Conservation (phyloP, 2,888 invertebrate genomes). For the Drosophila niveifrons region DNA sequence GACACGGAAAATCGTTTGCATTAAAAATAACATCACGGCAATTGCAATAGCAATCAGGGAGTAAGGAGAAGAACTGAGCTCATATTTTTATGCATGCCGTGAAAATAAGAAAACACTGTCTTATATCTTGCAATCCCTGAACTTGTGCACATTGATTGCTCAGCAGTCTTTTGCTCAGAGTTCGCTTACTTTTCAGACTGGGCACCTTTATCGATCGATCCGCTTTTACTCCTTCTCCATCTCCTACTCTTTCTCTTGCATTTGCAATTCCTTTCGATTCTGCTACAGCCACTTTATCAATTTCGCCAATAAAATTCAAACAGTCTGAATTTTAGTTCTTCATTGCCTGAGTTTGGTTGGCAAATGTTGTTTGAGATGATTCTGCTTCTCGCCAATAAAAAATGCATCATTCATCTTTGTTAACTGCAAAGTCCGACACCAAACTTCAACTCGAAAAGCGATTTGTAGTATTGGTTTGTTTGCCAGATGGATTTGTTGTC, state of each 20-base stretch:
- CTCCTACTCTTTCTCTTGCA: constrained; percentile 47
- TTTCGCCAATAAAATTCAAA: constrained; percentile 77
- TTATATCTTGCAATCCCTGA: constrained; percentile 59
- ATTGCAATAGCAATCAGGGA: not conserved
- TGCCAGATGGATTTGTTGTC: constrained; percentile 11
- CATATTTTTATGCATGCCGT: constrained; percentile 57
- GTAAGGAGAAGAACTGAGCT: not conserved
- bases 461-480: constrained; percentile 37
- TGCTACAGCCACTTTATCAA: constrained; percentile 76
- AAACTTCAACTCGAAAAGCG: constrained; percentile 7
- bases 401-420: constrained; percentile 67
- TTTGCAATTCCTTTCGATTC: constrained; percentile 72
- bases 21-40: constrained; percentile 16
- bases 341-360: constrained; percentile 29
- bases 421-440: constrained; percentile 20
- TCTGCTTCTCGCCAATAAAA: constrained; percentile 33
- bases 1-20: constrained; percentile 3
- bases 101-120: constrained; percentile 38
- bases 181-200: not conserved
- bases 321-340: constrained; percentile 42
- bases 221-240: constrained; percentile 25
- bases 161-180: not conserved
- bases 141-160: constrained; percentile 65
- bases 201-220: constrained; percentile 46
- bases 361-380: constrained; percentile 25